phyloP scores from a whole-genome alignment of 1,140 invertebrate species.

The Eciton burchellii region DNA sequence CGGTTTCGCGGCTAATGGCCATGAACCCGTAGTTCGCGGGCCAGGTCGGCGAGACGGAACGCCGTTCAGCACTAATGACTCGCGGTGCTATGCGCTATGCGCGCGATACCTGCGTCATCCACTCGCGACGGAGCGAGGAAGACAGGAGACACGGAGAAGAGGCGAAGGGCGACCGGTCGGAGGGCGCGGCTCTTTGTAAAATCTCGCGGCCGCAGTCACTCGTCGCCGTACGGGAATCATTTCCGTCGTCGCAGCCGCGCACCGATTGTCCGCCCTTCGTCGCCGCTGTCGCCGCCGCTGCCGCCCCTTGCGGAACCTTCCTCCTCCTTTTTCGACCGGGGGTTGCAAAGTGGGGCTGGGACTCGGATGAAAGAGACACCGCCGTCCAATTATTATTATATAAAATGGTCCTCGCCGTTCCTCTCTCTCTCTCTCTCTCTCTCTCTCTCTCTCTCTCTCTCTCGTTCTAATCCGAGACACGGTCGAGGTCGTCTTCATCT shows the following conservation, averaged over 20 bases:
- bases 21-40: background rate
- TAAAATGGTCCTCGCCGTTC: slow-evolving; percentile 79
- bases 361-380: slow-evolving; percentile 81
- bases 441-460: slow-evolving; percentile 70
- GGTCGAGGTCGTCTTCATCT: slow-evolving; percentile 77
- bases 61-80: slow-evolving; percentile 9
- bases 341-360: background rate
- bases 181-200: slow-evolving; percentile 58
- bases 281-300: slow-evolving; percentile 2
- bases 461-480: slow-evolving; percentile 40
- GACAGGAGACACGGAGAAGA: background rate
- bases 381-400: slow-evolving; percentile 84
- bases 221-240: slow-evolving; percentile 61
- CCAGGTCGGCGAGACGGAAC: background rate
- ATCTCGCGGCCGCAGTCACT: slow-evolving; percentile 54
- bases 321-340: slow-evolving; percentile 55
- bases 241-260: slow-evolving; percentile 59
- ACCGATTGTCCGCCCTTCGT: slow-evolving; percentile 55
- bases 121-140: slow-evolving; percentile 10
- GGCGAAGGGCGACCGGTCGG: background rate
- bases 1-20: background rate
- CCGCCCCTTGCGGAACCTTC: slow-evolving; percentile 13
- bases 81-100: slow-evolving; percentile 5
- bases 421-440: slow-evolving; percentile 55
- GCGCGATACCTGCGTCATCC: slow-evolving; percentile 1